Conservation (phyloP, 2,888 invertebrate genomes). For the Lucinisca nassula region DNA sequence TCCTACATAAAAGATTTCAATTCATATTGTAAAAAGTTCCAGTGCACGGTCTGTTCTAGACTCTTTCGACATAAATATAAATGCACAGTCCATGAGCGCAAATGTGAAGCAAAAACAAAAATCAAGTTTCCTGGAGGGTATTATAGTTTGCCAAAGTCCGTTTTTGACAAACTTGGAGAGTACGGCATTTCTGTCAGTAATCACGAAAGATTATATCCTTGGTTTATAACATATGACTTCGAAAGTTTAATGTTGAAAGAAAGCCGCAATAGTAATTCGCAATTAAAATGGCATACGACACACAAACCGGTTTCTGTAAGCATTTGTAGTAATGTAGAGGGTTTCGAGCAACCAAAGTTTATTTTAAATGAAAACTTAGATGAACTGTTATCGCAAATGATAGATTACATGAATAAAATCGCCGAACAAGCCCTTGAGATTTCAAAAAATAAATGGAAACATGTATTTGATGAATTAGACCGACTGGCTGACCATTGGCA, state of each 20-base stretch:
- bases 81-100: neutral
- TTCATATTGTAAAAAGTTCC: neutral
- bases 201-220: slow-evolving; percentile 10
- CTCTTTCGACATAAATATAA: neutral
- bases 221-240: slow-evolving; percentile 44
- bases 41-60: neutral
- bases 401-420: slow-evolving; percentile 8
- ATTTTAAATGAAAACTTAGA: slow-evolving; percentile 34
- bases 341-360: slow-evolving; percentile 15
- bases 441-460: neutral
- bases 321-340: slow-evolving; percentile 42
- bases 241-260: neutral
- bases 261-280: neutral
- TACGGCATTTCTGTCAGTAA: neutral
- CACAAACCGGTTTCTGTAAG: slow-evolving; percentile 38
- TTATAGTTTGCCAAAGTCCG: neutral
- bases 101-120: slow-evolving; percentile 3
- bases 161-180: slow-evolving; percentile 42
- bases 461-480: slow-evolving; percentile 2
- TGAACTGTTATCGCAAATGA: neutral
- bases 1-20: slow-evolving; percentile 3
- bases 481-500: slow-evolving; percentile 5
- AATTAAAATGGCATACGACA: neutral
- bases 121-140: neutral
- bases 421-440: neutral